These are phyloP conservation scores for Megaceryle torquata DNA, from an alignment of 2,113 vertebrate species.

Conservation along the genomic window DNA sequence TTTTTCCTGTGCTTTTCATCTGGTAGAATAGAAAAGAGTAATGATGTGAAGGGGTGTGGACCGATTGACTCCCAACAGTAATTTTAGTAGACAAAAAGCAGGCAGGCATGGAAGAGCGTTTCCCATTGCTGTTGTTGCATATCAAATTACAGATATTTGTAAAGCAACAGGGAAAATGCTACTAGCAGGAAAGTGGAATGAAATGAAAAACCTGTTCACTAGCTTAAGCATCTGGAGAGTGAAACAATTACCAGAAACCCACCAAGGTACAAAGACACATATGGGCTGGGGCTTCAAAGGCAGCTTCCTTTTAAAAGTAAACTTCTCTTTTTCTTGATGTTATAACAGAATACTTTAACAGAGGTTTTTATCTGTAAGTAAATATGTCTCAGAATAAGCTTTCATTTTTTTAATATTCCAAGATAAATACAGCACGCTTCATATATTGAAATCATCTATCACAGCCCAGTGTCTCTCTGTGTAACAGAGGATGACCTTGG, in stretches of 20 bases:
- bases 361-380: neutral
- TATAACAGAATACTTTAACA: neutral
- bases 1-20: neutral
- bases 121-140: neutral
- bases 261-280: neutral
- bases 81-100: neutral
- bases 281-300: accelerated
- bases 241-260: neutral
- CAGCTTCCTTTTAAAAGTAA: neutral
- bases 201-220: neutral
- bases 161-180: neutral
- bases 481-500: neutral
- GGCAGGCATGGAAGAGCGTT: neutral
- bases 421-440: neutral
- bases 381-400: neutral
- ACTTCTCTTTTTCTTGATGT: neutral
- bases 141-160: neutral
- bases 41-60: neutral
- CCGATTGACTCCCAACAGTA: neutral
- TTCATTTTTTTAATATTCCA: neutral
- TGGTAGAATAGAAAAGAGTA: neutral
- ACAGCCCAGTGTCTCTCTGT: neutral
- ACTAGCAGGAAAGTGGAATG: neutral
- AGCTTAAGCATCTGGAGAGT: neutral
- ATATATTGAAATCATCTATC: neutral